Percentiles rank a stretch among this genome's conserved stretches.
Evolutionary conservation across 1,140 invertebrate species (phyloP).

Genomic region (Cydia amplana): DNA sequence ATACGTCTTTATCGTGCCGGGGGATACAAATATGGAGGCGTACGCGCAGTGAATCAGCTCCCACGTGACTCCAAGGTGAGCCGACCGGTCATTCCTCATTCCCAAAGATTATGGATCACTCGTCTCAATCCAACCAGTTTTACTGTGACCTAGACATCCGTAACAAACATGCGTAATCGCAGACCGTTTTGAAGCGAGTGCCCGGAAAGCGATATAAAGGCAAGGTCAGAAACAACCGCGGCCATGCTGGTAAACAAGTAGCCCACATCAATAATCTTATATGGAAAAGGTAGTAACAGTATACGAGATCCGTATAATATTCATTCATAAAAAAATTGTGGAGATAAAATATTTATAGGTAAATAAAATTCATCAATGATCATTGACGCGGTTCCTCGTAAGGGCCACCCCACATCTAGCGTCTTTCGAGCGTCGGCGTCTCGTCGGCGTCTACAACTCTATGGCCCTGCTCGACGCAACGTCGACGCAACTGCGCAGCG

Average conservation of each 20-base stretch:
- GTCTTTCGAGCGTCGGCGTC: too few species aligned
- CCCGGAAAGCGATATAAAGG: not conserved
- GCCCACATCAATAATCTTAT: not conserved
- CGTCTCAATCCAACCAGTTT: not conserved
- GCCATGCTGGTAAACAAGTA: slow-evolving; percentile 20
- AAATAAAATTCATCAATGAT: slow-evolving; percentile 28
- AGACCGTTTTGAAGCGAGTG: not conserved
- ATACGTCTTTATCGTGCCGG: not conserved
- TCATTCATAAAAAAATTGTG: not conserved
- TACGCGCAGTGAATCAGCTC: slow-evolving; percentile 48
- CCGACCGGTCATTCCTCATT: slow-evolving; percentile 18
- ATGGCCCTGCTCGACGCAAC: too few species aligned
- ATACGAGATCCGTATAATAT: not conserved
- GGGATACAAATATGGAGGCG: slow-evolving; percentile 18
- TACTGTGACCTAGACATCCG: not conserved
- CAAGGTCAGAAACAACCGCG: not conserved
- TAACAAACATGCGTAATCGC: not conserved
- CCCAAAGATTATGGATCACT: slow-evolving; percentile 2
- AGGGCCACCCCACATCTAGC: too few species aligned
- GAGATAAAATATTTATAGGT: not conserved
- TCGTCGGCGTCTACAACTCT: too few species aligned
- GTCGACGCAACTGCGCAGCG: too few species aligned
- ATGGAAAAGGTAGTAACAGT: not conserved
- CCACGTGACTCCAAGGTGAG: slow-evolving; percentile 63
- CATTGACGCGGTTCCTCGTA: slow-evolving; percentile 9